Base-by-base conservation (phyloP, 53 echinoderm and acorn worm species). In the Temnopleurus reevesii region DNA sequence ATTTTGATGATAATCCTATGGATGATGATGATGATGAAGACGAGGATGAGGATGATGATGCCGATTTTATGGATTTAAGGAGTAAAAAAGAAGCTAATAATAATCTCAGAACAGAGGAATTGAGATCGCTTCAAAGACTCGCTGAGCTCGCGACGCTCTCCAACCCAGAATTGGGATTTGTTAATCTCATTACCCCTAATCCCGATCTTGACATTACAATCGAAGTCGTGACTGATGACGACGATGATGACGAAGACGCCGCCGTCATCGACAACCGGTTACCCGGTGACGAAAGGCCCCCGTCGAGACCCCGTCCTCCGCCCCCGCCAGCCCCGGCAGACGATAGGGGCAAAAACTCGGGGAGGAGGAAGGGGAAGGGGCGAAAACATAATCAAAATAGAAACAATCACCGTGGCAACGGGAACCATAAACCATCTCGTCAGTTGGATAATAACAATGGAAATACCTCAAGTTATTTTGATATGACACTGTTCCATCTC, bases 181-280 rank as follows among this genome's bases (percentile, higher is more conserved):
- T 95, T 24, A 95, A 97, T 86, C 86, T 95, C 24, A 92, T 90
- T 41, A 97, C 95, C 17, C 97, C 95, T 28, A 97, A 97, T 85
- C 97, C 95, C 53, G 91, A 97, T 77, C 90, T 97, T 29, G 97
- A 97, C 76, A 95, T 97, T 61, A 95, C 97, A n/a, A 97, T 97
- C 53, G 97, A 97, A 89, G 93, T 97, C 18, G 46, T 97, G 45
- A 81, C 83, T 24, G 91, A 71, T 1, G 91, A 54, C 4, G 94
- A 92, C 2, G 89, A 59, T 18, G 59, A 85, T 5, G 88, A 66
- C 13, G 86, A 63, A 4, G 54, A 2, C 7, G 38, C 19, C 19
- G 33, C 30, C 1, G 59, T 60, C 25, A 59, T 61, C 9, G 86
- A 86, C 1, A 86, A 86, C 17, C 86, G 86, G 35, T 51, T 66